phyloP scores from a whole-genome alignment of 2,888 invertebrate genomes.

The Teinopalpus imperialis region DNA sequence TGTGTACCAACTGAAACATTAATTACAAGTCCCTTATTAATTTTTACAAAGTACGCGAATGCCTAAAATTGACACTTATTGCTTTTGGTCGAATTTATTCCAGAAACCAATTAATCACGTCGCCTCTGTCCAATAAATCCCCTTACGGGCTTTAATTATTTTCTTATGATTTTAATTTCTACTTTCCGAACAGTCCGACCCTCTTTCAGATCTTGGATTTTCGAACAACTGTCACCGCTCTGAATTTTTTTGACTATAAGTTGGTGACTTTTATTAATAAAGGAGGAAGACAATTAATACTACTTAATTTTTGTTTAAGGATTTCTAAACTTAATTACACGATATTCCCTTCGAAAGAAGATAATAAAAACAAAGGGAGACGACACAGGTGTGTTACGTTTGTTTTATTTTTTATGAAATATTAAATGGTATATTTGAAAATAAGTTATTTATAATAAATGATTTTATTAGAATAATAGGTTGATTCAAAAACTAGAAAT shows the following conservation, averaged over 20 bases:
- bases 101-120: constrained; percentile 79
- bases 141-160: constrained; percentile 80
- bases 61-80: constrained; percentile 80
- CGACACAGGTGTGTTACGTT: constrained; percentile 26
- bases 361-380: constrained; percentile 23
- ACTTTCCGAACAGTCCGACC: constrained; percentile 33
- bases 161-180: constrained; percentile 82
- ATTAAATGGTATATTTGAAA: no score
- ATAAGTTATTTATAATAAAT: no score
- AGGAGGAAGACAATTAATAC: constrained; percentile 79
- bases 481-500: no score
- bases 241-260: constrained; percentile 58
- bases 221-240: constrained; percentile 63
- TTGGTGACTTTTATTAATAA: constrained; percentile 77
- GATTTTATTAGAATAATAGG: no score
- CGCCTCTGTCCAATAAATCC: constrained; percentile 78
- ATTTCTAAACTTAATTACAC: constrained; percentile 67
- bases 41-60: constrained; percentile 58
- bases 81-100: constrained; percentile 63
- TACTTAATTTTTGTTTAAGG: constrained; percentile 80
- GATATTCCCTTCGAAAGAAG: constrained; percentile 45
- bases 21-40: constrained; percentile 64
- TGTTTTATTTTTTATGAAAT: no score
- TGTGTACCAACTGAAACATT: constrained; percentile 36
- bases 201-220: constrained; percentile 43